Base-by-base conservation (phyloP, 2,888 invertebrate genomes). In the Peribatodes rhomboidaria region DNA sequence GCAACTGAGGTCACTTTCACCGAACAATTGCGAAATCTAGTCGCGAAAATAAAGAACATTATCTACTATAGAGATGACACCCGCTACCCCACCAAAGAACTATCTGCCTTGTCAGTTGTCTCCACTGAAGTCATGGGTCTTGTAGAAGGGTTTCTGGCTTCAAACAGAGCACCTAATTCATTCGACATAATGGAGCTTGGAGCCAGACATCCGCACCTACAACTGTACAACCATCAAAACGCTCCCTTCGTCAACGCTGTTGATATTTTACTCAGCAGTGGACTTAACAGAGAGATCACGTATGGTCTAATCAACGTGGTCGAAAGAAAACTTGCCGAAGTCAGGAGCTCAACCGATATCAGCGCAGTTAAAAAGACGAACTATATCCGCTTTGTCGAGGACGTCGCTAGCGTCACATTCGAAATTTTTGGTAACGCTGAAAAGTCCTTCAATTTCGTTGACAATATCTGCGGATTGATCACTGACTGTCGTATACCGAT, bases 1-100 rank as follows among this genome's bases (percentile, higher is more conserved):
- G 95, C 95, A 54, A 94, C 94, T 0, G 96, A 96, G 85, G 94
- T 96, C n/a, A 93, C 94, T 64, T 96, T 96, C 81, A 95, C 95
- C 20, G 95, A 96, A 82, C 95, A 95, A 68, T 90, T 96, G 52
- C 93, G 93, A 22, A 89, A 92, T 75, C 79, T 93, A 53, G 89
- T 93, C n/a, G 86, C 90, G 0, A 93, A 93, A 78, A 92, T 94
- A 53, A 93, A 93, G 75, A 93, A 93, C 63, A 91, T 91, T 10
- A 87, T 91, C 66, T 88, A 91, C 66, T 93, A 92, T 70, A 82
- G 88, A 77, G 90, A 88, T 61, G 89, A 89, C 68, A 86, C 89
- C 18, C 86, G 89, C 8, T 92, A 92, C 70, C 82, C 88, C 0
- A 93, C 94, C 42, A 94, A 94, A 79, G 93, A 94, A 72, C 85